Base-by-base conservation (phyloP, 2,113 vertebrate species). In the Neogale vison region DNA sequence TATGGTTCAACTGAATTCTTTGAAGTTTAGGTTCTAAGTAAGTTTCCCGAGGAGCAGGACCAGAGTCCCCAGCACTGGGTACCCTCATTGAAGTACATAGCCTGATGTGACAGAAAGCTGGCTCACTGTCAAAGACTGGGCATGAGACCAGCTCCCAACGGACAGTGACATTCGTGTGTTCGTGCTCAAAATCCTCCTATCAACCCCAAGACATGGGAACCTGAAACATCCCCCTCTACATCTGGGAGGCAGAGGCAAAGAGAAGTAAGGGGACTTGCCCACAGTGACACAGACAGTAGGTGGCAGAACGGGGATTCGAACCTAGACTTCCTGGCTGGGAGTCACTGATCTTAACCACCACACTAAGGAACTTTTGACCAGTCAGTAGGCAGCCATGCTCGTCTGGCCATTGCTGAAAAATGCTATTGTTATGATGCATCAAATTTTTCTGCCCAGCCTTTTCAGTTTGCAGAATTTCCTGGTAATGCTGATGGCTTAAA, bases 181-280 rank as follows among this genome's bases (percentile, higher is more conserved):
- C 65, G 0, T 36, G 26, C 67, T 74, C 31, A 0, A 2, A 9
- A 24, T 5, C 59, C 26, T 55, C 69, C 55, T 31, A 20, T 39
- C 21, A 14, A 24, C 36, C 36, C 76, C 23, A 1, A 1, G 17
- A 11, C 29, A 2, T 4, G 1, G 2, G n/a, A 15, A 3, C 21
- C 3, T 34, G 0, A 45, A 7, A 20, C 13, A 10, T 42, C 45
- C 26, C n/a, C 47, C 36, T n/a, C 93, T 34, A 2, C 34, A 11
- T 10, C 23, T 20, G 47, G 34, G 45, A 17, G 55, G 24, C 50
- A 86, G 67, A 83, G n/a, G 6, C 92, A 24, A 17, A 20, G 20
- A 86, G 24, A 63, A 9, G 42, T 6, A 9, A 81, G 15, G 42
- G 13, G 34, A 6, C 67, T 92, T 2, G 3, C 23, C 65, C 26